phyloP scores from a whole-genome alignment of 2,888 invertebrate species.

The Ypsolopha sequella region DNA sequence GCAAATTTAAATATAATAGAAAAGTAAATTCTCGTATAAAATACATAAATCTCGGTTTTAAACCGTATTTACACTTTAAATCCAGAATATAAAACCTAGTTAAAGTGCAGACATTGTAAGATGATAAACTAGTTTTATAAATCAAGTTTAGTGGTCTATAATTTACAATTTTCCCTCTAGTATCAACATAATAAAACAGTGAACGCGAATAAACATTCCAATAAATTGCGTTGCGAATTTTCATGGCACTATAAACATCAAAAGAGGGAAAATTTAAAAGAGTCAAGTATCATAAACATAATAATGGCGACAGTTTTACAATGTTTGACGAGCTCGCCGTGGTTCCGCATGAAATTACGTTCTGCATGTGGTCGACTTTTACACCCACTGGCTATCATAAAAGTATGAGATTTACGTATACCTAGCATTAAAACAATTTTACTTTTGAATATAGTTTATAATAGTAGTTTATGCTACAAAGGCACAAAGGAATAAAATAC shows the following conservation, averaged over 20 bases:
- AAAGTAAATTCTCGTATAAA: no score
- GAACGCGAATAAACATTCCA: constrained; percentile 9
- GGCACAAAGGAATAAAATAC: no score
- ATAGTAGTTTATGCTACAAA: no score
- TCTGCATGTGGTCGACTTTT: constrained; percentile 1
- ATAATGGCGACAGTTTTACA: constrained; percentile 15
- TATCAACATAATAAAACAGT: constrained; percentile 25
- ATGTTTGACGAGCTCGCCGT: constrained; percentile 7
- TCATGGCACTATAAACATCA: constrained; percentile 28
- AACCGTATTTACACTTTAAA: no score
- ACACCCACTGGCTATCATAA: background rate
- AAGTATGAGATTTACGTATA: background rate
- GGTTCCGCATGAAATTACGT: constrained; percentile 5
- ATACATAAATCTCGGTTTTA: no score
- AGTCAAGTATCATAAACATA: constrained; percentile 19
- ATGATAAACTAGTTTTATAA: constrained; percentile 15
- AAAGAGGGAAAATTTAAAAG: constrained; percentile 34
- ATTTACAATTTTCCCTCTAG: constrained; percentile 46
- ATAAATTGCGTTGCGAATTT: constrained; percentile 25
- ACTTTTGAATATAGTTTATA: background rate
- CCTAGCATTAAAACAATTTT: background rate
- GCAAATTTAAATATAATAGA: no score
- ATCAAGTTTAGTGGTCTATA: constrained; percentile 48
- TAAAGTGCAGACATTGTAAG: constrained; percentile 1
- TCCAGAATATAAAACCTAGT: constrained; percentile 12